Evolutionary conservation across 2,888 invertebrate genomes (phyloP), one percentile per base, ranked within the genome.

Genomic region (Ceramica pisi): DNA sequence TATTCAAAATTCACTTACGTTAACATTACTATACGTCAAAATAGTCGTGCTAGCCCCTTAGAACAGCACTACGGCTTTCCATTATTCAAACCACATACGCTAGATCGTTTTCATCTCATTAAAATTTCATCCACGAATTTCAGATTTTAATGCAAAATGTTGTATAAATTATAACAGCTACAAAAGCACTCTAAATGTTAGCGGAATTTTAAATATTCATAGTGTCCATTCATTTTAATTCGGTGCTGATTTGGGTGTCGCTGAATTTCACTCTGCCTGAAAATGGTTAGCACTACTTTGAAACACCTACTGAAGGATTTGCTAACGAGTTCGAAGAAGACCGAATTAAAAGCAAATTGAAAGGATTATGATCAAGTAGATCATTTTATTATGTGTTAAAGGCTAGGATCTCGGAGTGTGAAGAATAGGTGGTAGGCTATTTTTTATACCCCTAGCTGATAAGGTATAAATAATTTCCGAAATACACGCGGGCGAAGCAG

Each of bases 161-260:
- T 50, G 35, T 70, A 70, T 69, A 57, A 69, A 63, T 77, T 64
- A 77, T 81, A n/a, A 23, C 12, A 48, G 63, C 35, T 38, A 21
- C 41, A 51, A 44, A 77, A 56, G 63, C 64, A 64, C 60, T 77
- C 21, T 26, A 53, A 67, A 60, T 60, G 38, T 38, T 53, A 16
- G 19, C 56, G 10, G 71, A 61, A 77, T 77, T 61, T 78, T 56
- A 81, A 77, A 19, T 68, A 61, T 77, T 81, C 64, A 77, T 44
- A 9, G 16, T 44, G 23, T 50, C 14, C 56, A 44, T 53, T 35
- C 26, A 65, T 61, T 55, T 60, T 55, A 50, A 60, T 50, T 65
- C 21, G 16, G 2, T 31, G 14, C 14, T 21, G 48, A 31, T 60
- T 55, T 38, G 7, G 0, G 6, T 26, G 23, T 41, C 19, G 12